Evolutionary conservation across 53 echinoderm and acorn worm genomes (phyloP), one percentile per base, ranked within the genome.

Genomic region (Echinometra lucunter): DNA sequence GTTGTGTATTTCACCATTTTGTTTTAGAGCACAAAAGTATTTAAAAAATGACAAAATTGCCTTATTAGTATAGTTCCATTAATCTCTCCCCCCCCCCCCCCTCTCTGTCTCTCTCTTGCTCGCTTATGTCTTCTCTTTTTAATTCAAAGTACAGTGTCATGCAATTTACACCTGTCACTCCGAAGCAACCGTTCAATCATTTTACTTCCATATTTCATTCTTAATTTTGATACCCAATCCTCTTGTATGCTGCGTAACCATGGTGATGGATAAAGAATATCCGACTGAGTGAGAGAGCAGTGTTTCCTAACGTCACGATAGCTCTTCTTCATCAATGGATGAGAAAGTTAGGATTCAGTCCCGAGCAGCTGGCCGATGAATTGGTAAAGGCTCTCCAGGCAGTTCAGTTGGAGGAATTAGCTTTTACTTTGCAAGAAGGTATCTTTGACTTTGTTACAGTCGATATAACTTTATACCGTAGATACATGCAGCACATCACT

Each of bases 241-340:
- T 13, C 13, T 28, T 85, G 85, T 49, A n/a, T 85, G 6, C 16
- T 28, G 28, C 16, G 49, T 85, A 49, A 85, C 85, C 30, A 85
- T 85, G 85, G 85, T n/a, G 28, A 85, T 44, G 44, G n/a, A 42
- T 85, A n/a, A 27, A 85, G 85, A 85, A 85, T 85, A 85, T 85
- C 47, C 85, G 85, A 47, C 18, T 15, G 85, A 85, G 85, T 49
- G 49, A 45, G 9, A 15, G 40, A 15, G 85, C 47, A n/a, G 49
- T 28, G 27, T 85, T 85, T 85, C 85, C 85, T 13, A 49, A 85
- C 12, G 49, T 30, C 49, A 85, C 85, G 2, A 85, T 85, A 28
- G 49, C 85, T 49, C 85, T 85, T 85, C 85, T 85, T 16, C 85
- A 49, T 85, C 85, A 85, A 49, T 85, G 85, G 85, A 85, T 49